phyloP scores from a whole-genome alignment of 2,113 vertebrate genomes.

The Pitta sordida region DNA sequence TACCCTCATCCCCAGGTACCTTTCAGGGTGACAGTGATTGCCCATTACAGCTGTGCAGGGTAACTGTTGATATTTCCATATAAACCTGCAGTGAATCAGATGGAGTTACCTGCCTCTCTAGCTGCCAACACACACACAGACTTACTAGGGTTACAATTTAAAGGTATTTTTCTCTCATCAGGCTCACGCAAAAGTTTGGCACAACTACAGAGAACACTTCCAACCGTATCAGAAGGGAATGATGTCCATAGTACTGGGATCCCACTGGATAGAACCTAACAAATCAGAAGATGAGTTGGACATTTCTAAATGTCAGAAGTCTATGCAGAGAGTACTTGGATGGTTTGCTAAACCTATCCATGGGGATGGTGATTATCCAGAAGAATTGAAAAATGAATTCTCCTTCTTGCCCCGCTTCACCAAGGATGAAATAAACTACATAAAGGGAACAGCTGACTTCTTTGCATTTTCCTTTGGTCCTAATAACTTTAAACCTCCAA shows the following conservation, averaged over 20 bases:
- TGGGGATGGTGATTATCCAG: constrained; percentile 86
- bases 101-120: neutral
- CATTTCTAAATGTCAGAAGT: constrained; percentile 81
- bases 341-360: constrained; percentile 95
- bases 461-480: constrained; percentile 96
- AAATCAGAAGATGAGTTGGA: constrained; percentile 64
- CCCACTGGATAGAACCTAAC: constrained; percentile 93
- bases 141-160: neutral
- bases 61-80: neutral
- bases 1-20: neutral
- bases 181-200: constrained; percentile 93
- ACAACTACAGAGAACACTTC: constrained; percentile 83
- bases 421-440: constrained; percentile 76
- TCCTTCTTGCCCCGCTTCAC: constrained; percentile 78
- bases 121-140: rapidly evolving
- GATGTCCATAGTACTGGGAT: constrained; percentile 89
- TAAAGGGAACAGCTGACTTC: constrained; percentile 89
- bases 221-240: constrained; percentile 81
- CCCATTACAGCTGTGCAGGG: neutral
- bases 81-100: neutral
- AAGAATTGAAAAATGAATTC: constrained; percentile 74
- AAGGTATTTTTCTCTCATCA: constrained; percentile 61
- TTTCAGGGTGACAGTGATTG: neutral
- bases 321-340: constrained; percentile 86
- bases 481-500: constrained; percentile 83